Conservation (phyloP, 2,797 vertebrate species). For the Manis javanica region DNA sequence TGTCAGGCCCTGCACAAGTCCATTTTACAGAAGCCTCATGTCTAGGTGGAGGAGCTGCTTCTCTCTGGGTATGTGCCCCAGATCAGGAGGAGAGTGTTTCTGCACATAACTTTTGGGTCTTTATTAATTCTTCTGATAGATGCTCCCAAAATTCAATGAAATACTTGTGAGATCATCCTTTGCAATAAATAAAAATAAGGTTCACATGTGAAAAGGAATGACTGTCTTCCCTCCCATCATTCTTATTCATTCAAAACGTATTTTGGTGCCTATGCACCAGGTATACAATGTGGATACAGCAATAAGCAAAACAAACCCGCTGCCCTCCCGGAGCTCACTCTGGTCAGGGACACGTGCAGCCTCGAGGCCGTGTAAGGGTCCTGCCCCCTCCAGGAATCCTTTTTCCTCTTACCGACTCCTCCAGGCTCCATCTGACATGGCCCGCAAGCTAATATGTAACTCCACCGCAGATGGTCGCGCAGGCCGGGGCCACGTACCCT, state of each 20-base stretch:
- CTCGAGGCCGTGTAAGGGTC: neutral
- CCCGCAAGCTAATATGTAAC: neutral
- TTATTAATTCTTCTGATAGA: neutral
- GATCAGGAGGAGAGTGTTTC: neutral
- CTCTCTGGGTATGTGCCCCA: neutral
- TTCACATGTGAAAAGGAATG: neutral
- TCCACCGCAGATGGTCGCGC: neutral
- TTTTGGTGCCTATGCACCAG: neutral
- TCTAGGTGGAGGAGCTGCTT: neutral
- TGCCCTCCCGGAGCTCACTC: neutral
- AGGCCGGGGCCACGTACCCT: too few species aligned
- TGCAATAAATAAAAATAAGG: neutral
- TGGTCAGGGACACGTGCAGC: too few species aligned
- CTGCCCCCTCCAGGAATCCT: neutral
- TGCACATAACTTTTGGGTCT: neutral
- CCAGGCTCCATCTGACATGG: neutral
- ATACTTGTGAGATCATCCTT: neutral
- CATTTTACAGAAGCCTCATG: neutral
- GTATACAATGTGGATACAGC: fast-evolving
- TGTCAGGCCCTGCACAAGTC: neutral
- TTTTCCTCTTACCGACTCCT: neutral
- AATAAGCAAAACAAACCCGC: neutral
- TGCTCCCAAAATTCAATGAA: neutral
- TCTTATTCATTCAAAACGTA: neutral
- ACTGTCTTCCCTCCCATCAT: neutral